Conservation (phyloP, 2,797 vertebrate genomes). For the Betta splendens region DNA sequence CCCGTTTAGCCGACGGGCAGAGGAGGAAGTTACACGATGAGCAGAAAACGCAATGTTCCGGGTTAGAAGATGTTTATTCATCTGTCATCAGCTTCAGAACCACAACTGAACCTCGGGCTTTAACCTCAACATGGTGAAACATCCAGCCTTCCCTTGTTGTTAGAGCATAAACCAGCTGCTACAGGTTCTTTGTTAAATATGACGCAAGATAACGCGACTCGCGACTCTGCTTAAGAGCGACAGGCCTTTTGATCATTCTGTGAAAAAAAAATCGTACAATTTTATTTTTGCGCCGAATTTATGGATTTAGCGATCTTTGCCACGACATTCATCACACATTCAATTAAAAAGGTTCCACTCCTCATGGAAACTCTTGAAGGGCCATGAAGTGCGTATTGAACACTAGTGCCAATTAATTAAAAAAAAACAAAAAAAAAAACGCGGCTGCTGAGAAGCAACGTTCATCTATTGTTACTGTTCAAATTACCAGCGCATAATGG, state of each 20-base stretch:
- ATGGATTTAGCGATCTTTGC: conserved; percentile 1
- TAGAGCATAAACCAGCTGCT: neutral
- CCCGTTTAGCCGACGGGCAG: conserved; percentile 66
- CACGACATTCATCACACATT: neutral
- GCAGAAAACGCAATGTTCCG: too few species aligned
- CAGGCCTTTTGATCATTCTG: conserved; percentile 7
- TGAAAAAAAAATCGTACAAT: too few species aligned
- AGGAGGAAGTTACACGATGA: too few species aligned
- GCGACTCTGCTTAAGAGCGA: conserved; percentile 5
- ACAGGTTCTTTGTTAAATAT: conserved; percentile 1
- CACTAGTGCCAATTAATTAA: conserved; percentile 47
- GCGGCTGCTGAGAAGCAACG: conserved; percentile 63
- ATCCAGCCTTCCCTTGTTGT: neutral
- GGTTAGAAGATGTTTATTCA: too few species aligned
- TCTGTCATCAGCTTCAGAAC: too few species aligned
- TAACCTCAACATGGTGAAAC: neutral
- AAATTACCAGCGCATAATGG: conserved; percentile 76
- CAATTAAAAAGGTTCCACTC: neutral
- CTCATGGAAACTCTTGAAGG: conserved; percentile 26
- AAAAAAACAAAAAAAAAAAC: conserved; percentile 50
- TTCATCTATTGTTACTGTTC: conserved; percentile 79
- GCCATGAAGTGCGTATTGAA: conserved; percentile 4
- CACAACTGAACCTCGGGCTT: too few species aligned
- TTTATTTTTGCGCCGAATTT: too few species aligned
- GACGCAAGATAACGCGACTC: neutral